Percentiles rank a stretch among this genome's conserved stretches.
Evolutionary conservation across 2,113 vertebrate genomes (phyloP).

Genomic region (Sander lucioperca): DNA sequence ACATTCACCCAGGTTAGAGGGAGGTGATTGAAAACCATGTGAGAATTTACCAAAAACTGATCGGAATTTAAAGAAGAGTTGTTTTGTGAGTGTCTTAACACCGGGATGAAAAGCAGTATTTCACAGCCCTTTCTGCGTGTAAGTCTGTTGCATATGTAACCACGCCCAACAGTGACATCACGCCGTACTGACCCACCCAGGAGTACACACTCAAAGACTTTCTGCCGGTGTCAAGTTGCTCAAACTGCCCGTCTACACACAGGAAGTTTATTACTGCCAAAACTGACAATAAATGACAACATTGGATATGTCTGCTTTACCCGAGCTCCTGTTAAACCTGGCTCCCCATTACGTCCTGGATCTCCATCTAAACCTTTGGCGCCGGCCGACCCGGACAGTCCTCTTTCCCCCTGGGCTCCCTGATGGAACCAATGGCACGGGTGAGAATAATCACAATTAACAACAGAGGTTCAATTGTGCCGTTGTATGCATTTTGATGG

Average conservation of each 20-base stretch:
- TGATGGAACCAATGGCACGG: too few species aligned
- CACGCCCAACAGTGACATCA: too few species aligned
- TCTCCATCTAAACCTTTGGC: conserved; percentile 93
- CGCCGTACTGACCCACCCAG: too few species aligned
- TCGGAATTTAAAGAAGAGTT: too few species aligned
- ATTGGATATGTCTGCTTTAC: conserved; percentile 80
- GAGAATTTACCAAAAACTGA: too few species aligned
- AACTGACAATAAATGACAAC: neutral
- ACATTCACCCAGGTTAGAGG: too few species aligned
- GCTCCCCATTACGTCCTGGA: conserved; percentile 93
- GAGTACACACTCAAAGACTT: neutral
- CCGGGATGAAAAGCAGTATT: neutral
- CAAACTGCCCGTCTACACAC: neutral
- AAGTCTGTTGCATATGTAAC: too few species aligned
- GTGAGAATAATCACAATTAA: too few species aligned
- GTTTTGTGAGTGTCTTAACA: too few species aligned
- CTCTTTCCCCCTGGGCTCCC: conserved; percentile 95
- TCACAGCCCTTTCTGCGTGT: neutral
- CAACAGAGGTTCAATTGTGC: too few species aligned
- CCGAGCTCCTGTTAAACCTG: conserved; percentile 95
- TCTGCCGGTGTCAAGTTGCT: neutral
- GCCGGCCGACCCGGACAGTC: conserved; percentile 87
- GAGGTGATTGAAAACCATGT: too few species aligned
- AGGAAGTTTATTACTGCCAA: too few species aligned
- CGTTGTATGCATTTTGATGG: neutral